Base-by-base conservation (phyloP, 2,797 vertebrate species). In the Parambassis ranga region DNA sequence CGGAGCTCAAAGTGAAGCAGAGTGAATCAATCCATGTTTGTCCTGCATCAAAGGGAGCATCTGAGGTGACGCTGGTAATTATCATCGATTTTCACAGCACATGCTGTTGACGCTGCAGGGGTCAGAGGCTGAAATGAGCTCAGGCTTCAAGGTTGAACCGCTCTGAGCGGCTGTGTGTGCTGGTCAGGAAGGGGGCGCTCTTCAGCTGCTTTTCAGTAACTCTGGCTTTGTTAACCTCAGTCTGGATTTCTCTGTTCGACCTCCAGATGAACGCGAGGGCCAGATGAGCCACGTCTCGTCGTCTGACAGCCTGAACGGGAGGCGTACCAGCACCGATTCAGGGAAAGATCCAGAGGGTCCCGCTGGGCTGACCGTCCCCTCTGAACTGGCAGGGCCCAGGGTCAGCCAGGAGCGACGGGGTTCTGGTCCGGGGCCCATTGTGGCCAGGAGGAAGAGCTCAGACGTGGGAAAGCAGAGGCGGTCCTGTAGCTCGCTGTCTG, bases 271-370 rank as follows among this genome's bases (percentile, higher is more conserved):
- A 44, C 80, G 52, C 1, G 89, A 90, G 4, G 83, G 89, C 9
- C 87, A 87, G 65, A 73, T 91, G 81, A 91, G 79, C 70, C 90
- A 93, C 55, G 83, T 92, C 27, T 90, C 90, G 3, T 93, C 91
- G 36, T 88, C 60, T 3, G 91, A 92, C 79, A 92, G 92, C 63
- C 82, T 93, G 75, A 92, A 89, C 3, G 89, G 87, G 5, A 47
- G 74, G 15, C 74, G 84, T 27, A 55, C 66, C 75, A 92, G 91
- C 86, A 83, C 82, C n/a, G 90, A 91, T 48, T 91, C 78, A 0
- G 82, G 87, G 18, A 91, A 80, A 42, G 87, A 91, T 11, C 64
- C 83, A 0, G 88, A 89, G 9, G 86, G 76, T 3, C 53, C 67
- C 0, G 55, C 41, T 5, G 43, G 56, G 15, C 74, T 64, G 62